A percentile compares a stretch with the other conserved stretches of the same genome.
Evolutionary conservation across 2,888 invertebrate genomes (phyloP).

Genomic region (Xanthorhoe designata): DNA sequence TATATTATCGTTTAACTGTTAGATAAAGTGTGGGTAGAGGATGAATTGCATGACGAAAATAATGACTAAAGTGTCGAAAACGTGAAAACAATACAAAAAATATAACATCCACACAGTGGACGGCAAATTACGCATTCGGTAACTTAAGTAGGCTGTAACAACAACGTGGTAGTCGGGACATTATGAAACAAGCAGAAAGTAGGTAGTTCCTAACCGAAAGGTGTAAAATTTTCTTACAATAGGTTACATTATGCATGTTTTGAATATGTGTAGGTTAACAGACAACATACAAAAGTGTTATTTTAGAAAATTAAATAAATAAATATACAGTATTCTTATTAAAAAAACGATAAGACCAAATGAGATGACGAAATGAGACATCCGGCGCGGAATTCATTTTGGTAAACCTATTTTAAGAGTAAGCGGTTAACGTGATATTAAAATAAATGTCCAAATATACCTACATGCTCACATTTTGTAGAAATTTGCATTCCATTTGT

Average conservation of each 20-base stretch:
- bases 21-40: not conserved
- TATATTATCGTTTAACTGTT: not conserved
- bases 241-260: conserved; percentile 5
- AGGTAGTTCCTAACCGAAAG: conserved; percentile 27
- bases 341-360: too few relatives aligned
- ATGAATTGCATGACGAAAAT: not conserved
- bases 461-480: too few relatives aligned
- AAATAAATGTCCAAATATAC: too few relatives aligned
- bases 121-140: conserved; percentile 19
- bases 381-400: too few relatives aligned
- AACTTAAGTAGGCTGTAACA: conserved; percentile 27
- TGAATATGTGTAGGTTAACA: conserved; percentile 11
- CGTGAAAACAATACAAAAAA: not conserved
- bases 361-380: too few relatives aligned
- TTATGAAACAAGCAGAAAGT: conserved; percentile 28
- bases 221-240: conserved; percentile 27
- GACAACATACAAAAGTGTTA: conserved; percentile 22
- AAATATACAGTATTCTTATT: too few relatives aligned
- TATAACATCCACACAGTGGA: not conserved
- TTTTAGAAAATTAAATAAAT: not conserved
- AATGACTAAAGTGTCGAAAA: not conserved
- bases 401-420: too few relatives aligned
- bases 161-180: conserved; percentile 16
- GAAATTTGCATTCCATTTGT: too few relatives aligned
- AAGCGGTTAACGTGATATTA: too few relatives aligned